Conservation (phyloP, 2,888 invertebrate species). For the Meganola albula region DNA sequence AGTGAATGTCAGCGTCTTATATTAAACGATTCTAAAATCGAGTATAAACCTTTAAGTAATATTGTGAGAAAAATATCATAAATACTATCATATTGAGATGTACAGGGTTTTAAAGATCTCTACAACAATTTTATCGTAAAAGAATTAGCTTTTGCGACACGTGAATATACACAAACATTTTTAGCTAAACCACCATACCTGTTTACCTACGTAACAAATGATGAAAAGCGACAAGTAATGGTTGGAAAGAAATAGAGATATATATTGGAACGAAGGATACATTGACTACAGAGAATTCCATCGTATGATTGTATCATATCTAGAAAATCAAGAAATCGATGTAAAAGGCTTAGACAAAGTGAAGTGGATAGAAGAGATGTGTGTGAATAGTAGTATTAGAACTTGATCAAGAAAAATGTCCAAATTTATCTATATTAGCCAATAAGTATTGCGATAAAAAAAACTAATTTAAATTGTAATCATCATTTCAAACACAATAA, state of each 20-base stretch:
- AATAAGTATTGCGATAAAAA: no score
- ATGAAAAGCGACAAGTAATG: background rate
- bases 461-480: conserved; percentile 2
- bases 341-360: background rate
- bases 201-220: background rate
- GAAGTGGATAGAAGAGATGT: background rate
- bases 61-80: background rate
- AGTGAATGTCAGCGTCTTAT: background rate
- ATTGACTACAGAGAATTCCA: conserved; percentile 1
- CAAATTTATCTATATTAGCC: background rate
- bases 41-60: no score
- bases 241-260: conserved; percentile 5
- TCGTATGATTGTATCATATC: background rate
- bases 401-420: background rate
- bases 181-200: background rate
- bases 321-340: background rate
- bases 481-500: no score
- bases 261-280: conserved; percentile 4
- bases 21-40: background rate
- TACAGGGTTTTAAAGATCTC: background rate
- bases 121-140: background rate
- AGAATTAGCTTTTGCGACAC: background rate
- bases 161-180: background rate
- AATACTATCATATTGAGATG: background rate
- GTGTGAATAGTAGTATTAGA: background rate